Percentiles rank a stretch among this genome's conserved stretches.
Conservation (phyloP, 2,113 vertebrate genomes). For the Azemiops feae region DNA sequence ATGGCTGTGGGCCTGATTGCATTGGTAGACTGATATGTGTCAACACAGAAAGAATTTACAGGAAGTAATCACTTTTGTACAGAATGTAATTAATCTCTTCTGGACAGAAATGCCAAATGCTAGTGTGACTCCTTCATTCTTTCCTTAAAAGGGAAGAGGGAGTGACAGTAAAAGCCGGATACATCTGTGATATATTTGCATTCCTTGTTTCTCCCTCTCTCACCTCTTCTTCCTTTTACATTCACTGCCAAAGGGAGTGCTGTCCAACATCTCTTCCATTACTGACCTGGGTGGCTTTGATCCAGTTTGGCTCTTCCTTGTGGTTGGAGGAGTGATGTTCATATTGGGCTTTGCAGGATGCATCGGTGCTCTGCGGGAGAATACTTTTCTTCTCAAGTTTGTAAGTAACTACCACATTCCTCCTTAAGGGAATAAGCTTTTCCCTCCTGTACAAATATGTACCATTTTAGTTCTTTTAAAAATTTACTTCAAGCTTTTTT, state of each 20-base stretch:
- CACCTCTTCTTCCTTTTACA: neutral
- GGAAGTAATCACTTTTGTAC: neutral
- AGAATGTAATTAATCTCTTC: conserved; percentile 19
- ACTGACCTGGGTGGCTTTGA: conserved; percentile 96
- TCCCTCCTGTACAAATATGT: neutral
- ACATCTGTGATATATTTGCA: neutral
- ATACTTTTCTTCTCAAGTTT: conserved; percentile 96
- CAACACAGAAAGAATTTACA: neutral
- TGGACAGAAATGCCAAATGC: neutral
- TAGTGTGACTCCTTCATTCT: neutral
- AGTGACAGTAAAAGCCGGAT: neutral
- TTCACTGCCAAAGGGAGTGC: conserved; percentile 79
- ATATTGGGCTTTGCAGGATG: conserved; percentile 96
- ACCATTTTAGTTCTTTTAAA: neutral
- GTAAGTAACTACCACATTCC: conserved; percentile 73
- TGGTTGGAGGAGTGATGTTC: conserved; percentile 98
- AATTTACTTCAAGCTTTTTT: neutral
- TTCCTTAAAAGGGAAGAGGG: conserved; percentile 13
- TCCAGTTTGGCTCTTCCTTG: conserved; percentile 96
- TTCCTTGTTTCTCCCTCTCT: conserved; percentile 23
- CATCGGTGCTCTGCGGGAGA: conserved; percentile 94
- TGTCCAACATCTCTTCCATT: conserved; percentile 98
- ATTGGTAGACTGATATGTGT: neutral
- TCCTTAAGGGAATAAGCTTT: neutral
- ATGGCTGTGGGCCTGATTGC: neutral